Base-by-base conservation (phyloP, 1,140 invertebrate species). In the Sycobia sp. region DNA sequence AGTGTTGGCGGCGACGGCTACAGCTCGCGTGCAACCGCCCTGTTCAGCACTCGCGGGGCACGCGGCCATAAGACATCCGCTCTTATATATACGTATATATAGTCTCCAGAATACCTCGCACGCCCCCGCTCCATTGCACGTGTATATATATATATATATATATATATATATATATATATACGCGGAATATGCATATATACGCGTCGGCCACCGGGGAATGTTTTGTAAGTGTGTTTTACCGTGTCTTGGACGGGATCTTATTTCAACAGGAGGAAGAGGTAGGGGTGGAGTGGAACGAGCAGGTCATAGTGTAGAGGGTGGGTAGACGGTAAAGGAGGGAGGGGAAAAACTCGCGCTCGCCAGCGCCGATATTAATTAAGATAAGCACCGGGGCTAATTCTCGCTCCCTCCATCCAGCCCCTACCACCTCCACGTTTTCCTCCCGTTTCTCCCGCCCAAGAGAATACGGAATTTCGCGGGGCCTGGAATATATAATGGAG, bases 351-450 rank as follows among this genome's bases (percentile, higher is more conserved):
- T 16, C 11, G 29, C 29, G 60, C 29, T 23, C 32, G 51, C 23
- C 16, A 11, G 22, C 43, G 4, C 51, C 36, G 60, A 62, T 62
- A 62, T 62, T 62, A 62, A 62, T 62, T 62, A 62, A 62, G 60
- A 62, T 62, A 62, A 49, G 43, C 23, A 11, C 2, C n/a, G n/a
- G n/a, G 32, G 44, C 43, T 62, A 29, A 62, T 62, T 41, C 60
- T 56, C 36, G 51, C 49, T 62, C 49, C 41, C n/a, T n/a, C n/a
- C n/a, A n/a, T n/a, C n/a, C n/a, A n/a, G n/a, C n/a, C n/a, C n/a
- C n/a, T n/a, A n/a, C n/a, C n/a, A n/a, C n/a, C n/a, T n/a, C n/a
- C n/a, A n/a, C n/a, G n/a, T n/a, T n/a, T n/a, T n/a, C n/a, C n/a
- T n/a, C n/a, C n/a, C n/a, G n/a, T n/a, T 55, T 62, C 44, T 43